These are phyloP conservation scores for Scatophagus argus DNA, from an alignment of 2,113 vertebrate species.

Conservation along the genomic window DNA sequence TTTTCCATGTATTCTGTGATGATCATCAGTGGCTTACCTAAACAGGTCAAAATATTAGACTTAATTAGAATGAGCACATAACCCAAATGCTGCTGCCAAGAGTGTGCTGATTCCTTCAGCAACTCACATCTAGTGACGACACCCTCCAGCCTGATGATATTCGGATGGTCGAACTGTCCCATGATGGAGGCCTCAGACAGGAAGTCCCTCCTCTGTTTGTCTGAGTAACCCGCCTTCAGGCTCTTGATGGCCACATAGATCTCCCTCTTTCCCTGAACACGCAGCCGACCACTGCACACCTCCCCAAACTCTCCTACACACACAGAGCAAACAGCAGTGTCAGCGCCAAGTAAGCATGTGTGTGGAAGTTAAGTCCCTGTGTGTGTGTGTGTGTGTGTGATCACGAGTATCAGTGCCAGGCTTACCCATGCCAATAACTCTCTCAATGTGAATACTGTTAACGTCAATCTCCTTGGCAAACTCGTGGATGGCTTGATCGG, in stretches of 20 bases:
- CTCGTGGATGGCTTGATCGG: slow-evolving; percentile 85
- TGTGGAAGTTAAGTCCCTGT: no score
- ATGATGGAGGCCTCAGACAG: slow-evolving; percentile 85
- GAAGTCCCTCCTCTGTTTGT: slow-evolving; percentile 85
- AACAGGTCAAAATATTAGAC: slow-evolving; percentile 28
- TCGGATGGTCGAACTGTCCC: slow-evolving; percentile 86
- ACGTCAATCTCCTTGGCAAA: slow-evolving; percentile 92
- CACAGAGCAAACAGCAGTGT: slow-evolving; percentile 42
- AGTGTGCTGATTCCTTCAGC: background rate
- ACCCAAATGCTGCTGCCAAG: background rate
- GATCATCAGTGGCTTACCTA: slow-evolving; percentile 98
- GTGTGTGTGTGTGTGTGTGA: slow-evolving; percentile 27
- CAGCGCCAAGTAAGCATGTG: slow-evolving; percentile 58
- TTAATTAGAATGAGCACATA: background rate
- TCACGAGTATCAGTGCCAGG: slow-evolving; percentile 7
- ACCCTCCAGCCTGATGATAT: slow-evolving; percentile 86
- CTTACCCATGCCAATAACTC: slow-evolving; percentile 99
- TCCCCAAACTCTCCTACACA: slow-evolving; percentile 84
- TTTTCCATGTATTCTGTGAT: slow-evolving; percentile 99
- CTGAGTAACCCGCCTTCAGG: slow-evolving; percentile 83
- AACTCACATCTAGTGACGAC: slow-evolving; percentile 85
- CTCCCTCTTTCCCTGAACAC: slow-evolving; percentile 83
- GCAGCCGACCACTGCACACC: slow-evolving; percentile 84
- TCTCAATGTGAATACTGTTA: slow-evolving; percentile 98
- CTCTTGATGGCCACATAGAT: slow-evolving; percentile 86